Base-by-base conservation (phyloP, 2,113 vertebrate genomes). In the Lates calcarifer region DNA sequence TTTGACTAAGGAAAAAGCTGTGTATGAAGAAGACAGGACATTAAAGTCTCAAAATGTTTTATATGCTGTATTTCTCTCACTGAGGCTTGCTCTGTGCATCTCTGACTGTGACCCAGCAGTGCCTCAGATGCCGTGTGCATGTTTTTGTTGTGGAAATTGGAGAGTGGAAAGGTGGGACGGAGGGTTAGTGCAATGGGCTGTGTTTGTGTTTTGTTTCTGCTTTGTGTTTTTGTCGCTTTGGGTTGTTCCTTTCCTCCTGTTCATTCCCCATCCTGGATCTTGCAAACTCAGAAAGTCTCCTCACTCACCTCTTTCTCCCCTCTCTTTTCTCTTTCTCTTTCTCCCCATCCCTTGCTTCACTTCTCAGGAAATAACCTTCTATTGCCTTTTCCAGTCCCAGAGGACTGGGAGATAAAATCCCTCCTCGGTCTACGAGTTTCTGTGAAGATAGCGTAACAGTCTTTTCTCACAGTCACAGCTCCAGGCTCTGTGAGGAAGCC, bases 321-420 rank as follows among this genome's bases (percentile, higher is more conserved):
- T 57, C 63, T 60, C 57, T 35, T 74, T 73, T 33, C 61, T 83
- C 35, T 45, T 72, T 41, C 43, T 69, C 56, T 65, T 61, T 73
- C 61, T 81, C 61, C 37, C 58, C 29, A 35, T 66, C 84, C 88
- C 88, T 75, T 71, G 73, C 91, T 86, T 87, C 63, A 79, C 85
- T 90, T 90, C 91, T 89, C 77, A 83, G 85, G 88, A 89, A 94
- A 90, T 82, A 92, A 91, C 90, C 88, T 91, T 89, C 77, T 79
- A 62, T 85, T 91, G 89, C 86, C 82, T 90, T 71, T 74, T 89
- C 43, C 72, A 81, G 81, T 92, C 93, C 93, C 94, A 87, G 53
- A 81, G 91, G 92, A 93, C 76, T 6, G 35, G 66, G 82, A 90
- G 91, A 91, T 93, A 92, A 93, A 94, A 92, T 90, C 90, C 90